A percentile compares a stretch with the other conserved stretches of the same genome.
Evolutionary conservation across 2,888 invertebrate genomes (phyloP).

Genomic region (Xanthia togata): DNA sequence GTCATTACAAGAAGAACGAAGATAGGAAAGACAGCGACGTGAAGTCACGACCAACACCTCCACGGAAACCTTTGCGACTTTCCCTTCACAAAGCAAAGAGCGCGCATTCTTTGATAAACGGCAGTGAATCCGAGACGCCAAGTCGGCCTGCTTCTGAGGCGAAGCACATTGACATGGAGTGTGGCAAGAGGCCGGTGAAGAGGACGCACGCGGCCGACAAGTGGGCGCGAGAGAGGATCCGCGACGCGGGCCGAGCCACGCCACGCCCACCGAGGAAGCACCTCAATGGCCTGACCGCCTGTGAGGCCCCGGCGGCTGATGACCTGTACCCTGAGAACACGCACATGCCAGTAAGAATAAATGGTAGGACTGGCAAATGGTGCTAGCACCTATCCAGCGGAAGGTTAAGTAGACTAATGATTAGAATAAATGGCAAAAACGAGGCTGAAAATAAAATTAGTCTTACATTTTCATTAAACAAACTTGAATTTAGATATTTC

Average conservation of each 20-base stretch:
- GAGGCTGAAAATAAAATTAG: constrained; percentile 45
- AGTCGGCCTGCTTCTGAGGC: constrained; percentile 80
- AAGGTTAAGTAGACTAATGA: neutral
- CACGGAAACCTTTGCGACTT: constrained; percentile 95
- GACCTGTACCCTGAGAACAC: constrained; percentile 81
- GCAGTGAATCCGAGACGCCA: constrained; percentile 86
- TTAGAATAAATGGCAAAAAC: constrained; percentile 18
- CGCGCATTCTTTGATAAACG: constrained; percentile 92
- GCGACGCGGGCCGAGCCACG: constrained; percentile 81
- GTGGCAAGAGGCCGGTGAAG: constrained; percentile 91
- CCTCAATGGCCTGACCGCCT: constrained; percentile 76
- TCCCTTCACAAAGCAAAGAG: constrained; percentile 96
- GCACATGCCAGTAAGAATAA: constrained; percentile 72
- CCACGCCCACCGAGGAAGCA: constrained; percentile 81
- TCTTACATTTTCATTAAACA: neutral
- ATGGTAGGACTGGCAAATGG: constrained; percentile 76
- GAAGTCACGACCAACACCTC: constrained; percentile 94
- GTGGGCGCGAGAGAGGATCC: constrained; percentile 76
- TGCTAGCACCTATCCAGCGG: constrained; percentile 70
- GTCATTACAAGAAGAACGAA: constrained; percentile 85
- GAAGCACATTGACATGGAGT: constrained; percentile 69
- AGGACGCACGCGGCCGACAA: constrained; percentile 87
- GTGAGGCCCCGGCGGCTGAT: constrained; percentile 83
- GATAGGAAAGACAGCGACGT: constrained; percentile 81
- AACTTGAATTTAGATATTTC: constrained; percentile 5